Percentiles rank a stretch among this genome's conserved stretches.
These are phyloP conservation scores for Thymelicus sylvestris DNA, from an alignment of 2,888 invertebrate species.

Conservation along the genomic window DNA sequence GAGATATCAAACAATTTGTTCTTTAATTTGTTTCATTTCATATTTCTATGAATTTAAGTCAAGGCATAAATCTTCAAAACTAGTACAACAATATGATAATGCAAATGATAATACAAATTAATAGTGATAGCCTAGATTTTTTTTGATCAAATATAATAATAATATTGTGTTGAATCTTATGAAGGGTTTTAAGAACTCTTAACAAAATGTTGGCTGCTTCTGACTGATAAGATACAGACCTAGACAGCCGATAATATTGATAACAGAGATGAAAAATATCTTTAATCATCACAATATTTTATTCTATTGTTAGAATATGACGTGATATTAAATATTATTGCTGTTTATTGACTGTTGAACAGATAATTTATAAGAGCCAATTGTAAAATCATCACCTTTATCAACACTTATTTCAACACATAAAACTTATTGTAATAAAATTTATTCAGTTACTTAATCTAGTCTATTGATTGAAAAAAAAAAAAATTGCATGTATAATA, in stretches of 20 bases:
- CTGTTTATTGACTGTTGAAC: no score
- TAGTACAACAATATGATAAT: not conserved
- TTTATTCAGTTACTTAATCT: no score
- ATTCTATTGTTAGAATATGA: no score
- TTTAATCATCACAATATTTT: not conserved
- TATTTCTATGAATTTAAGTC: not conserved
- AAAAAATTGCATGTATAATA: not conserved
- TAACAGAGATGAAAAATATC: constrained; percentile 13
- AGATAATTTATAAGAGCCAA: no score
- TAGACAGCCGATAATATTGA: constrained; percentile 16
- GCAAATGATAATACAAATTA: not conserved
- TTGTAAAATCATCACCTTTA: no score
- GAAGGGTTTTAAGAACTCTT: not conserved
- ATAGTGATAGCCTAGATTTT: not conserved
- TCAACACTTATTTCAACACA: no score
- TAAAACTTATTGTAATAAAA: no score
- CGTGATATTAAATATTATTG: no score
- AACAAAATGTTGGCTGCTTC: constrained; percentile 7
- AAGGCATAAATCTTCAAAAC: not conserved
- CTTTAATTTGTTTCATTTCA: not conserved
- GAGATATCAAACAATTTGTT: not conserved
- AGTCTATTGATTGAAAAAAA: no score
- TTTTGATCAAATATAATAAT: no score
- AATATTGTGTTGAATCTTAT: no score
- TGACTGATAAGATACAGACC: constrained; percentile 21